These are phyloP conservation scores for Acanthosepion lycidas DNA, from an alignment of 2,888 invertebrate species.

Conservation along the genomic window DNA sequence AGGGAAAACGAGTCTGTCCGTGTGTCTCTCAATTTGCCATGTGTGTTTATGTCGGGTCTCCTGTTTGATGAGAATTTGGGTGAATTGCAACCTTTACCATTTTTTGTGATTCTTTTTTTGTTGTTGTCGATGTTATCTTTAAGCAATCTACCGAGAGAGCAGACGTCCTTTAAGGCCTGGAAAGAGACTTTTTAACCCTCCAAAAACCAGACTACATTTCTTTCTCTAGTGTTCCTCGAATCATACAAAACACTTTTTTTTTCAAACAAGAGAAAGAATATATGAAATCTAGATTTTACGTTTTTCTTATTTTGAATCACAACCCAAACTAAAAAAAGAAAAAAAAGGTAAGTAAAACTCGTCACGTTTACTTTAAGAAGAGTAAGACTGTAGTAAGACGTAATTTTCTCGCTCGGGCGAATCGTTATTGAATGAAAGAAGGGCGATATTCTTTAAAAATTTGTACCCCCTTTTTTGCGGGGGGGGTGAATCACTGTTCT, in stretches of 20 bases:
- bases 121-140: no score
- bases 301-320: no score
- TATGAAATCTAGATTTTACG: background rate
- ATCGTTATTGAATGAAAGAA: background rate
- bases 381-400: no score
- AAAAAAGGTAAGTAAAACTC: no score
- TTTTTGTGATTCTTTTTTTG: background rate
- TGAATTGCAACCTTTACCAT: background rate
- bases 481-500: background rate
- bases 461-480: background rate
- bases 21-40: background rate
- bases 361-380: background rate
- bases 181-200: background rate
- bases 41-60: background rate
- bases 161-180: background rate
- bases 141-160: background rate
- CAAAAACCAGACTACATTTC: background rate
- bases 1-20: conserved; percentile 20
- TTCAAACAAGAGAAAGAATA: background rate
- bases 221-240: background rate
- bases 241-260: background rate
- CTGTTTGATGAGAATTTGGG: background rate
- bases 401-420: background rate
- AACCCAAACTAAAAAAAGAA: no score
- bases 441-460: background rate